phyloP scores from a whole-genome alignment of 2,113 vertebrate species.

The Cichladusa arquata region DNA sequence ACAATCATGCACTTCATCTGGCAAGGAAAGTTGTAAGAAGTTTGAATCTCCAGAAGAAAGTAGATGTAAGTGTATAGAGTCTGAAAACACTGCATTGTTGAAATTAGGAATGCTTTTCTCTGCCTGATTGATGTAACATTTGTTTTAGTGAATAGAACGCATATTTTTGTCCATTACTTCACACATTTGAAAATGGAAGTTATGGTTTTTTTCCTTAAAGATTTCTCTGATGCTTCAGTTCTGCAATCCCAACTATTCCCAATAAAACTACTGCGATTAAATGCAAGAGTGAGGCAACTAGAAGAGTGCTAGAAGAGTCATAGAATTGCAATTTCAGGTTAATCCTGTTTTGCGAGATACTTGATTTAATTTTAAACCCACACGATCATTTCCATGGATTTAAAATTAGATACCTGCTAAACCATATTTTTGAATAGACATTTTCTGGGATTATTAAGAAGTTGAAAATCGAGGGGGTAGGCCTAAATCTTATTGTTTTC shows the following conservation, averaged over 20 bases:
- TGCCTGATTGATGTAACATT: neutral
- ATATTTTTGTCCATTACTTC: neutral
- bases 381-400: neutral
- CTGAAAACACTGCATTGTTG: neutral
- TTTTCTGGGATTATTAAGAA: neutral
- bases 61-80: conserved; percentile 79
- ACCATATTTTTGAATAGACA: neutral
- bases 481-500: neutral
- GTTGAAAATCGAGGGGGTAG: neutral
- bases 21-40: conserved; percentile 86
- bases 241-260: neutral
- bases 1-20: conserved; percentile 91
- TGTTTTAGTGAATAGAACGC: neutral
- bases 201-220: neutral
- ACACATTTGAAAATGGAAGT: neutral
- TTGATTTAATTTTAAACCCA: neutral
- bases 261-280: neutral
- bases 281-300: neutral
- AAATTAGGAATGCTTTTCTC: neutral
- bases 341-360: neutral
- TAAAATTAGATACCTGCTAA: neutral
- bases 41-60: conserved; percentile 90
- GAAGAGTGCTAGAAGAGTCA: neutral
- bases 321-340: neutral
- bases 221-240: neutral